phyloP scores from a whole-genome alignment of 1,140 invertebrate genomes.

The Paraescarpia echinospica region DNA sequence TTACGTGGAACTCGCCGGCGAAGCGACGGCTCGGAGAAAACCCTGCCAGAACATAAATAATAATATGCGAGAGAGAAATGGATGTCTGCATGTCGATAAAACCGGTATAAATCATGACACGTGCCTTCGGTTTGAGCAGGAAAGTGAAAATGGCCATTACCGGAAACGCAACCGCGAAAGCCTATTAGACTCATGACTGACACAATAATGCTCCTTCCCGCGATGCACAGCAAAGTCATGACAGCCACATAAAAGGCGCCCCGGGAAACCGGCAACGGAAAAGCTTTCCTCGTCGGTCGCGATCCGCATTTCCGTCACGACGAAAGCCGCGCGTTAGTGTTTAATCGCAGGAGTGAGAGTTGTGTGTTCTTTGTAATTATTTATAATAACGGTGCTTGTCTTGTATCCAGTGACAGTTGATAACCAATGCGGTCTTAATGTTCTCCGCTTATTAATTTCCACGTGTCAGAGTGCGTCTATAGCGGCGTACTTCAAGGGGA shows the following conservation, averaged over 20 bases:
- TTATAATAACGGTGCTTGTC: not conserved
- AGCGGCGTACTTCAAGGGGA: not conserved
- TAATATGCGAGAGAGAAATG: constrained; percentile 5
- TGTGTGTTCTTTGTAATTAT: constrained; percentile 2
- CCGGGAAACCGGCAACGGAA: not conserved
- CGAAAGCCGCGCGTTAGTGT: not conserved
- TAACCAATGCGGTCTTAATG: not conserved
- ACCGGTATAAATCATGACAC: constrained; percentile 5
- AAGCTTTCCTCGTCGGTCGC: not conserved
- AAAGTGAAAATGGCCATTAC: constrained; percentile 5
- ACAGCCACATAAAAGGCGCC: not conserved
- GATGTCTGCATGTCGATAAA: not conserved
- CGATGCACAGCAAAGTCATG: not conserved
- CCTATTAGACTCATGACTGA: constrained; percentile 5
- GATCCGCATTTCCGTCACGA: not conserved
- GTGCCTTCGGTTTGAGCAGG: constrained; percentile 3
- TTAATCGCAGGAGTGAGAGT: not conserved
- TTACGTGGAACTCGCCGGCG: not conserved
- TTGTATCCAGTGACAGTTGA: not conserved
- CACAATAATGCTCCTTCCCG: not conserved
- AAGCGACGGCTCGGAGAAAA: not conserved
- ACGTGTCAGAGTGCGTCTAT: not conserved
- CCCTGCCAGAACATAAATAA: not conserved
- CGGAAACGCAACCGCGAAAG: not conserved
- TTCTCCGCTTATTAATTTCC: not conserved